These are phyloP conservation scores for Drosophila nasuta DNA, from an alignment of 1,140 invertebrate species.

Conservation along the genomic window DNA sequence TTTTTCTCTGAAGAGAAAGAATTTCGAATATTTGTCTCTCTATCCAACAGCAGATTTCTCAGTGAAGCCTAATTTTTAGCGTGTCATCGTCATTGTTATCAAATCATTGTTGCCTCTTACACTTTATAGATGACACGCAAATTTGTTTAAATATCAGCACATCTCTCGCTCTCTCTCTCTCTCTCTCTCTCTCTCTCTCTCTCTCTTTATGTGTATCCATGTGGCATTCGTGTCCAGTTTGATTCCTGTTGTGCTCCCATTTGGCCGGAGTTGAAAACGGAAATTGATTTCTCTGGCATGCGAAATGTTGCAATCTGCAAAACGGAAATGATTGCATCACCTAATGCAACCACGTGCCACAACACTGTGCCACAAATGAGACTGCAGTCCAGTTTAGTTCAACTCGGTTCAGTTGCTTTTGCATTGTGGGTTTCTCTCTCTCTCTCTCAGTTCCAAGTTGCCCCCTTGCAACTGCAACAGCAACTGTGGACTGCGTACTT, in stretches of 20 bases:
- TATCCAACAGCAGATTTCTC: too few species aligned
- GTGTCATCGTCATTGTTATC: conserved; percentile 19
- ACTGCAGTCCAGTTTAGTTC: conserved; percentile 22
- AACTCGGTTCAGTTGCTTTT: conserved; percentile 7
- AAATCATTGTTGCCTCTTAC: conserved; percentile 28
- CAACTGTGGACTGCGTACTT: conserved; percentile 2
- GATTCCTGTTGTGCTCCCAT: conserved; percentile 34
- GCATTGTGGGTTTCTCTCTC: neutral
- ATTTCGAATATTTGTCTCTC: too few species aligned
- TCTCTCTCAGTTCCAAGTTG: neutral
- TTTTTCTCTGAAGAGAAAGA: too few species aligned
- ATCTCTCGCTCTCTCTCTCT: neutral
- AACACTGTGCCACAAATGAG: conserved; percentile 20
- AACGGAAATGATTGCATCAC: conserved; percentile 82
- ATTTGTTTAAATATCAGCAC: conserved; percentile 1
- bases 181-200: neutral
- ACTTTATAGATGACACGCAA: conserved; percentile 35
- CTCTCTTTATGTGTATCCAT: neutral
- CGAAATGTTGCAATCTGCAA: conserved; percentile 63
- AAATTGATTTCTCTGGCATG: conserved; percentile 76
- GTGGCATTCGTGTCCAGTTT: conserved; percentile 13
- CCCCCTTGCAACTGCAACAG: neutral
- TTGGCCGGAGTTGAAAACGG: conserved; percentile 49
- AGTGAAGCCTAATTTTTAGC: too few species aligned
- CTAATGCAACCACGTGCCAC: conserved; percentile 73